Evolutionary conservation across 1,140 invertebrate genomes (phyloP).

Genomic region (Rhagoletis pomonella): DNA sequence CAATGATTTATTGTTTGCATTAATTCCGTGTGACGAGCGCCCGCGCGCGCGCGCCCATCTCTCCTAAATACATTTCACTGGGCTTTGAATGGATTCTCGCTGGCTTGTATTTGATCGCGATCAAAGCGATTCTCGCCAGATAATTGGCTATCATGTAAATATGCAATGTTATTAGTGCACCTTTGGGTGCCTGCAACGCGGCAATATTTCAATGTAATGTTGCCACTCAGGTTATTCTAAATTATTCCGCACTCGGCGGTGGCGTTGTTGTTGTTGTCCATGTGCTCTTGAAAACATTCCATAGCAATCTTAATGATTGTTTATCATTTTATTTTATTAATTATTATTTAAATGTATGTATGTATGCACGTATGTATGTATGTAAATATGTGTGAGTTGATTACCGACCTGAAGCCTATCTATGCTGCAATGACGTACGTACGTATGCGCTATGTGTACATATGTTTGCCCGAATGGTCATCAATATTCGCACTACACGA

Average conservation of each 20-base stretch:
- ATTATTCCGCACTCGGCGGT: background rate
- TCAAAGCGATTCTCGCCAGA: background rate
- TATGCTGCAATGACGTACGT: too few species aligned
- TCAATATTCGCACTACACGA: background rate
- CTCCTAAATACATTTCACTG: background rate
- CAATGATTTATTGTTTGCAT: conserved; percentile 26
- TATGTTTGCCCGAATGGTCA: background rate
- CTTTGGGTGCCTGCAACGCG: background rate
- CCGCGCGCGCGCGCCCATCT: background rate
- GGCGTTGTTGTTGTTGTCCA: background rate
- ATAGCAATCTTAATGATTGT: conserved; percentile 18
- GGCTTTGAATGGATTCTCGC: background rate
- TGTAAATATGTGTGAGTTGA: background rate
- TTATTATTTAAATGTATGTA: background rate
- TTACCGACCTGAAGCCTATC: too few species aligned
- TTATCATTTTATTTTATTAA: conserved; percentile 3
- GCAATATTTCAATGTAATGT: background rate
- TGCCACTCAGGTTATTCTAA: background rate
- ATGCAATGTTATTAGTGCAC: conserved; percentile 8
- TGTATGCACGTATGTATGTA: background rate
- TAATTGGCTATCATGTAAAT: conserved; percentile 2
- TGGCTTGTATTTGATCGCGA: background rate
- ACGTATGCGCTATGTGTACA: too few species aligned
- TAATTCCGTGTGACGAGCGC: conserved; percentile 38
- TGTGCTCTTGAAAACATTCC: background rate